Evolutionary conservation across 2,888 invertebrate genomes (phyloP).

Genomic region (Ormyrus nitidulus): DNA sequence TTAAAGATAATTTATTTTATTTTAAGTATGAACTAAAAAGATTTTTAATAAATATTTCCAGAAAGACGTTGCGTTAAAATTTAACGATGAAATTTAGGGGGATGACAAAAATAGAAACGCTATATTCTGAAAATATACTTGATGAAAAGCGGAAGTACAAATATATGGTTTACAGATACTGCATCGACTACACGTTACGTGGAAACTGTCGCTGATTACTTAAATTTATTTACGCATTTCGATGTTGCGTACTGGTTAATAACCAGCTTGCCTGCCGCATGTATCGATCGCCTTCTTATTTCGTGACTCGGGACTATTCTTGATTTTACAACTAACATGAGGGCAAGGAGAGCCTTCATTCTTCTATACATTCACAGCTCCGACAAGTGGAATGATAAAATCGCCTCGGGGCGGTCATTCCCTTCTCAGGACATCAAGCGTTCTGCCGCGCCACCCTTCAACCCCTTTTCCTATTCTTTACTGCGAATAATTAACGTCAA

Average conservation of each 20-base stretch:
- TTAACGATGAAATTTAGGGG: no score
- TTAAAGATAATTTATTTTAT: no score
- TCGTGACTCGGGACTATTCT: constrained; percentile 49
- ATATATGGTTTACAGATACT: no score
- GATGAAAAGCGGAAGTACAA: no score
- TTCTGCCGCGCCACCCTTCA: neutral
- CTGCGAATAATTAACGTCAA: constrained; percentile 30
- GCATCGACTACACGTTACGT: no score
- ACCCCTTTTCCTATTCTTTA: constrained; percentile 19
- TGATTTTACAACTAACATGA: constrained; percentile 44
- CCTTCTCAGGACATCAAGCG: constrained; percentile 54
- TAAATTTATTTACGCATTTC: constrained; percentile 6
- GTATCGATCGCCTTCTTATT: constrained; percentile 51
- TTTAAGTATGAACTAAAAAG: no score
- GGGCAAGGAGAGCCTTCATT: constrained; percentile 22
- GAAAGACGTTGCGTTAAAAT: no score
- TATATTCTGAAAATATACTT: no score
- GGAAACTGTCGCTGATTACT: neutral
- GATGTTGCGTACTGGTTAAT: constrained; percentile 30
- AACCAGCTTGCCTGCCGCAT: constrained; percentile 25
- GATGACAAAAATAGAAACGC: no score
- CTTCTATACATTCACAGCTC: constrained; percentile 43
- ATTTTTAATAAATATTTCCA: no score
- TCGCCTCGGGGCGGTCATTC: constrained; percentile 62
- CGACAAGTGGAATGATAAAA: constrained; percentile 60